phyloP scores from a whole-genome alignment of 2,113 vertebrate species.

The Myodes glareolus region DNA sequence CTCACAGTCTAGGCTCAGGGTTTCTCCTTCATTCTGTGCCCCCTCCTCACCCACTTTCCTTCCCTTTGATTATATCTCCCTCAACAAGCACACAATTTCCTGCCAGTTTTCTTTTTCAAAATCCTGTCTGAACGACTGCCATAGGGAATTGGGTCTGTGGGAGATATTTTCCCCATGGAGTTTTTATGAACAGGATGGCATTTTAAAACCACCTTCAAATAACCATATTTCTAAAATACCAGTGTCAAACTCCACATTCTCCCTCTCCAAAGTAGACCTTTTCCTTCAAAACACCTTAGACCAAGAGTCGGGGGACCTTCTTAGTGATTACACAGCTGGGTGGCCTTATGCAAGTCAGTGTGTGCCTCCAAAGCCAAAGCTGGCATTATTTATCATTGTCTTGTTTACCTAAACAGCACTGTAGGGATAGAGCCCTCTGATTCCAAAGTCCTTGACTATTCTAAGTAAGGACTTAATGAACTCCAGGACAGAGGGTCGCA shows the following conservation, averaged over 20 bases:
- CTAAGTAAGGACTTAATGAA: background rate
- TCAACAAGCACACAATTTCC: constrained; percentile 44
- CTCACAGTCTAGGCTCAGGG: background rate
- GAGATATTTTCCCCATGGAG: constrained; percentile 32
- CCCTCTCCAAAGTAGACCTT: constrained; percentile 18
- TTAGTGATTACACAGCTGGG: constrained; percentile 28
- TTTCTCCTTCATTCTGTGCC: background rate
- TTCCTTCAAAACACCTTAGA: background rate
- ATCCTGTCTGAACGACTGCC: constrained; percentile 47
- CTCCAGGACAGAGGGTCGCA: background rate
- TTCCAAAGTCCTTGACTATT: constrained; percentile 39
- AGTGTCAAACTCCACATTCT: background rate
- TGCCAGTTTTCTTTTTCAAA: constrained; percentile 54
- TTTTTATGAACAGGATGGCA: constrained; percentile 47
- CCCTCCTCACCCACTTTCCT: background rate
- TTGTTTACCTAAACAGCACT: constrained; percentile 21
- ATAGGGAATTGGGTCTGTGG: constrained; percentile 8
- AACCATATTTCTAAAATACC: constrained; percentile 1
- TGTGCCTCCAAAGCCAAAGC: constrained; percentile 1
- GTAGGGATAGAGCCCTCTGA: background rate
- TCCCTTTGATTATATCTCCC: constrained; percentile 18
- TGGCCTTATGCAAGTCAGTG: constrained; percentile 50
- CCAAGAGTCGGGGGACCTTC: background rate
- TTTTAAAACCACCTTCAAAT: constrained; percentile 57
- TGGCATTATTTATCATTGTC: constrained; percentile 43